Evolutionary conservation across 2,888 invertebrate species (phyloP), one percentile per base, ranked within the genome.

Genomic region (Sthenelais limicola): DNA sequence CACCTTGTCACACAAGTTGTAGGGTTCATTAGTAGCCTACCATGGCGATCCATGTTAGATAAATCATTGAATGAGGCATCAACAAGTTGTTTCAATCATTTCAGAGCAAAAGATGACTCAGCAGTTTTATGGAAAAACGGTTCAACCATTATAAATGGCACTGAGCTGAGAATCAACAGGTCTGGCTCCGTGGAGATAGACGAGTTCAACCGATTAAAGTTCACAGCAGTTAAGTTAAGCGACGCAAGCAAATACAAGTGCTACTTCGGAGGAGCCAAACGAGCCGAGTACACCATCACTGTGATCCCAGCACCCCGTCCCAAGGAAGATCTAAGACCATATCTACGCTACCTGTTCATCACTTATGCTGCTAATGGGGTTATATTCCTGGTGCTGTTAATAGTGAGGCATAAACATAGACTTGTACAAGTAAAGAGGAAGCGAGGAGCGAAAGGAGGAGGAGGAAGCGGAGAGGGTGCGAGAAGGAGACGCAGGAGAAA

Each of bases 361-460:
- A 24, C 24, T 7, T 62, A n/a, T 21, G 24, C 15, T 4, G 35
- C 12, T 1, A 43, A 62, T 21, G 18, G 7, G 7, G 24, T 62
- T 21, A 21, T 62, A 4, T 62, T 62, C 38, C 1, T 62, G 1
- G 15, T 35, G 3, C 38, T 35, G 35, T 15, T 62, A 1, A 24
- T 38, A 9, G 62, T 62, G 35, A 35, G 62, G 15, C 62, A 62
- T 28, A 62, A 62, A 24, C 62, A 62, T 21, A 15, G 62, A 62
- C 38, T 62, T 1, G 62, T 62, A 1, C 62, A 62, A 43, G 62
- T 62, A 18, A 43, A 43, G 43, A 43, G 18, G 43, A 43, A 43
- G 43, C 12, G 18, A 18, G 18, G 18, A 18, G 18, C 9, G 43
- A 43, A 43, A 43, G 18, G 43, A n/a, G n/a, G n/a, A n/a, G n/a